Evolutionary conservation across 2,113 vertebrate species (phyloP).

Genomic region (Geococcyx californianus): DNA sequence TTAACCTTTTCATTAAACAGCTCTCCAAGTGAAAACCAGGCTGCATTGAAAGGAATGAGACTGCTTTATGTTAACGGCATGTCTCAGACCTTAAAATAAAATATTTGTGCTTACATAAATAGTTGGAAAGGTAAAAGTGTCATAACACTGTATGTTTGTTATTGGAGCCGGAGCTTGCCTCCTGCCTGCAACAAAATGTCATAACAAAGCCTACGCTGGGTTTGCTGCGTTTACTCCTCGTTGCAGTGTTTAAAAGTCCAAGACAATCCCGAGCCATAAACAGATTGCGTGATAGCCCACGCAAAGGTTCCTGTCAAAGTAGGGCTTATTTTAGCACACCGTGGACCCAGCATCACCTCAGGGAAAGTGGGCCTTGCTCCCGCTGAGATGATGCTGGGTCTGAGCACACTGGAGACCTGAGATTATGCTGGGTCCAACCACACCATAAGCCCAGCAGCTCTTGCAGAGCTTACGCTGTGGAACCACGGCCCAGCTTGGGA

Average conservation of each 20-base stretch:
- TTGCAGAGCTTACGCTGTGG: too few relatives aligned
- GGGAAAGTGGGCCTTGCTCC: too few relatives aligned
- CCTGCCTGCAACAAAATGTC: constrained; percentile 74
- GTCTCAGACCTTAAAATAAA: constrained; percentile 69
- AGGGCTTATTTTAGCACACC: neutral
- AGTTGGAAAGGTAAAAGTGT: constrained; percentile 79
- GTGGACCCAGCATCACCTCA: accelerated
- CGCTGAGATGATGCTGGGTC: accelerated
- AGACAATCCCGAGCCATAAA: constrained; percentile 33
- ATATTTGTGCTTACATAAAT: constrained; percentile 77
- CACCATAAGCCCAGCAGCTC: accelerated
- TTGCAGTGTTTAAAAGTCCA: constrained; percentile 53
- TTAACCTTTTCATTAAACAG: constrained; percentile 72
- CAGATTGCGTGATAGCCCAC: neutral
- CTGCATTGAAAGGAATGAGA: constrained; percentile 13
- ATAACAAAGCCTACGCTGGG: constrained; percentile 53
- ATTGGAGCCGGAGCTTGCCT: constrained; percentile 65
- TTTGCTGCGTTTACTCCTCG: constrained; percentile 46
- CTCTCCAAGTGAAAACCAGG: constrained; percentile 27
- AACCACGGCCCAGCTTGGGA: neutral
- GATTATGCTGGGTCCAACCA: neutral
- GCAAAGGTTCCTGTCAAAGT: neutral
- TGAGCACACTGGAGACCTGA: accelerated
- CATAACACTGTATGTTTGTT: constrained; percentile 76
- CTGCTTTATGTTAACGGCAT: constrained; percentile 70